Evolutionary conservation across 1,140 invertebrate genomes (phyloP), one percentile per base, ranked within the genome.

Genomic region (Leptoteleia sp.): DNA sequence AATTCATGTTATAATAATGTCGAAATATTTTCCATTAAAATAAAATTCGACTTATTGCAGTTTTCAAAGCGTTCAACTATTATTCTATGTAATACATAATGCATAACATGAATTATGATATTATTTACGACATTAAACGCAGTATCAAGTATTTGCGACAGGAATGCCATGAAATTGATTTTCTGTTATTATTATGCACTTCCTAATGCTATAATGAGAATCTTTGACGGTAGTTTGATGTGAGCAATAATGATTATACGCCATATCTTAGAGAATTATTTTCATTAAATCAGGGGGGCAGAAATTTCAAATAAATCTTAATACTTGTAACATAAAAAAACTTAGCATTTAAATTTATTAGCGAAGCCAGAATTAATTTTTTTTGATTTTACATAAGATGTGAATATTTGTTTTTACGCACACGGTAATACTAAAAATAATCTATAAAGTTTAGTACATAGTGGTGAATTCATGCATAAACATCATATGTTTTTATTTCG

Each of bases 111-210:
- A 17, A 61, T 61, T 35, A 47, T 7, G 15, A 29, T 33, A 19
- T 45, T 59, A 59, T 59, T 59, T 59, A 43, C 27, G 33, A 40
- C 19, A 16, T 15, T 42, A 50, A 62, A 31, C 25, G 15, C 47
- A 29, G 42, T 31, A 64, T 50, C 40, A 45, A 68, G 13, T 38
- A 59, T 59, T 59, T 70, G 54, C 35, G 35, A 40, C 25, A 40
- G 35, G 15, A 50, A 50, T 59, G 54, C 43, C 43, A 50, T 50
- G 42, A 70, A 70, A 70, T 59, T 59, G 52, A 70, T 68, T 70
- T 70, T 27, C 52, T 50, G 43, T 70, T 50, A 59, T 50, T 50
- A 59, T 59, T 40, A 70, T 59, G 52, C 15, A 50, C 42, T 59
- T 59, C 54, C 52, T 50, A 70, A 70, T 59, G 16, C 29, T 29